These are phyloP conservation scores for Hydroisotoma schaefferi DNA, from an alignment of 2,888 invertebrate species.

Conservation along the genomic window DNA sequence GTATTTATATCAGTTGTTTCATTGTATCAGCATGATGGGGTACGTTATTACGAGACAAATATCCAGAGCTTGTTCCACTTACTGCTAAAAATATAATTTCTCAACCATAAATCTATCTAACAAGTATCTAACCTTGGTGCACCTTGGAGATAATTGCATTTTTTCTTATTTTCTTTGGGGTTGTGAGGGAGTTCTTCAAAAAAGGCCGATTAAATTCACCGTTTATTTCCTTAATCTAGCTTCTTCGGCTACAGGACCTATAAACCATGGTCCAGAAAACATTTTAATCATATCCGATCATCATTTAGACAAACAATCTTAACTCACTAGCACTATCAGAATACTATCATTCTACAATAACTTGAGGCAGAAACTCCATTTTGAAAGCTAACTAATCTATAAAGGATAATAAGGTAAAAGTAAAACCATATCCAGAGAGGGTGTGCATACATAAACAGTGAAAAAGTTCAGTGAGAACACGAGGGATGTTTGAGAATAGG, in stretches of 20 bases:
- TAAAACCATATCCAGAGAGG: constrained; percentile 17
- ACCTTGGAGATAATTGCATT: constrained; percentile 26
- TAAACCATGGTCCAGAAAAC: constrained; percentile 14
- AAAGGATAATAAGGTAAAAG: constrained; percentile 15
- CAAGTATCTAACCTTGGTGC: constrained; percentile 34
- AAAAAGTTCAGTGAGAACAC: constrained; percentile 25
- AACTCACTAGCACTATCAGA: too few relatives aligned
- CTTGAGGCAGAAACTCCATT: not conserved
- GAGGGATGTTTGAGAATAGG: constrained; percentile 17
- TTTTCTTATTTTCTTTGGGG: constrained; percentile 9
- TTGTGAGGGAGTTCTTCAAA: constrained; percentile 19
- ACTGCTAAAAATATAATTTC: constrained; percentile 34
- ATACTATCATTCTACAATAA: too few relatives aligned
- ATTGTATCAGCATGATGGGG: constrained; percentile 11
- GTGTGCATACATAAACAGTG: constrained; percentile 33
- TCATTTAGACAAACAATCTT: not conserved
- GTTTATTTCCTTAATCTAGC: constrained; percentile 9
- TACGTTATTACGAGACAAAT: constrained; percentile 7
- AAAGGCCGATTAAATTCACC: constrained; percentile 19
- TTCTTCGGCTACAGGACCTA: constrained; percentile 14
- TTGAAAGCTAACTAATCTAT: not conserved
- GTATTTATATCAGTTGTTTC: constrained; percentile 16
- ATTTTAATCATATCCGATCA: not conserved
- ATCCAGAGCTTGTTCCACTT: constrained; percentile 11
- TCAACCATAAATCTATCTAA: constrained; percentile 16